Base-by-base conservation (phyloP, 2,888 invertebrate species). In the Netelia fuscicornis region DNA sequence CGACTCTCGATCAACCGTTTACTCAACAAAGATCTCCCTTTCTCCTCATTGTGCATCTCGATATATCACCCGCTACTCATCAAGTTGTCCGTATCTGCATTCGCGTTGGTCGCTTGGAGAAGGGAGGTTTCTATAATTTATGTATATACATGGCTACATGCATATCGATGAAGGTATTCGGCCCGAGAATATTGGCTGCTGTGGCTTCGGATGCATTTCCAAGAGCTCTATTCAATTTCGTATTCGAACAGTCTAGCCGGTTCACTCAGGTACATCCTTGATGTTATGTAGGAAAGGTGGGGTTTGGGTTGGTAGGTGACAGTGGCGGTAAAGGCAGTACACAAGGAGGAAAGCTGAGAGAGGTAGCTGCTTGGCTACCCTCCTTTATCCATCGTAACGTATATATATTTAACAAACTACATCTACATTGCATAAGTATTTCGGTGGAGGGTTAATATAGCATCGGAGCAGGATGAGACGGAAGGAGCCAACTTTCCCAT, bases 131-230 rank as follows among this genome's bases (percentile, higher is more conserved):
- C 6, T 30, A 5, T 30, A 30, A 30, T 30, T 1, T 37, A 37
- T 37, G 37, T 37, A 37, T 37, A 8, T 37, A 37, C 6, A 48
- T 20, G 20, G 20, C 20, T 81, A 78, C 81, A 48, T 81, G 68
- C 70, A 82, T 74, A 58, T 78, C 70, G 84, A 85, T 78, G 78
- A 65, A 81, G 74, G 58, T 65, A 74, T 81, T 20, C 20, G 20
- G 58, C 20, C 23, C 17, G 58, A 13, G 13, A 62, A 60, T 30
- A 58, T 70, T 77, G 44, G 65, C 58, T 74, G 58, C 17, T 62
- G 62, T 75, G 75, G 74, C 67, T 64, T 48, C 23, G 10, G 52
- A 10, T 2, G 75, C 60, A 75, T 70, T 85, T 79, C 37, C 37
- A 6, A 37, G 37, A 37, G 37, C 37, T 37, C 37, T 37, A 37